Conservation (phyloP, 2,113 vertebrate species). For the Urocitellus parryii region DNA sequence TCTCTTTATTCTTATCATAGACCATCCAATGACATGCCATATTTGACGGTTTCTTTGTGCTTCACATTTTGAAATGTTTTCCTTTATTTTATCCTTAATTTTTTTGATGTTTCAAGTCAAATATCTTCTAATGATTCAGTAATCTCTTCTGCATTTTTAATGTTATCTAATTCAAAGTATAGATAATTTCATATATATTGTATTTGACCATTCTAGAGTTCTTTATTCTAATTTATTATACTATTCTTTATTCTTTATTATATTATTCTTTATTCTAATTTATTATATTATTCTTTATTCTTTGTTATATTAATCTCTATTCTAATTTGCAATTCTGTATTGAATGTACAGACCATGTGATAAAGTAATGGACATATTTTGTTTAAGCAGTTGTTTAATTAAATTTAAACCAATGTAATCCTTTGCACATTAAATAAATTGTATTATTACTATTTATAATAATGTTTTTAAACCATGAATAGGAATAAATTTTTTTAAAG, state of each 20-base stretch:
- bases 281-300: too few species aligned
- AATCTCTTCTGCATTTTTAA: not conserved
- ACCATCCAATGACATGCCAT: not conserved
- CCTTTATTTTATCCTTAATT: not conserved
- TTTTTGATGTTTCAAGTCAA: not conserved
- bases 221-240: too few species aligned
- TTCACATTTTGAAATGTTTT: not conserved
- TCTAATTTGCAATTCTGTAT: not conserved
- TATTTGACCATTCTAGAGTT: not conserved
- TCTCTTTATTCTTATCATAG: accelerated
- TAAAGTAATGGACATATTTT: not conserved
- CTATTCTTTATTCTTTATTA: too few species aligned
- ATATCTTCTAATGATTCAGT: not conserved
- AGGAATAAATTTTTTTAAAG: not conserved
- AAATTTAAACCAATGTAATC: not conserved
- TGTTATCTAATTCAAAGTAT: not conserved
- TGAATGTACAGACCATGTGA: not conserved
- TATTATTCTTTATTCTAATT: not conserved
- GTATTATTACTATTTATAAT: not conserved
- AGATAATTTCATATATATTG: not conserved
- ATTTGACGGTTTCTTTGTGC: not conserved
- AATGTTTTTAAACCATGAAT: not conserved
- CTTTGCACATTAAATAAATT: not conserved
- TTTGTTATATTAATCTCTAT: not conserved
- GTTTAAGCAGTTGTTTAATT: not conserved